A percentile compares a stretch with the other conserved stretches of the same genome.
phyloP scores from a whole-genome alignment of 2,888 invertebrate species.

The Diarsia rubi region DNA sequence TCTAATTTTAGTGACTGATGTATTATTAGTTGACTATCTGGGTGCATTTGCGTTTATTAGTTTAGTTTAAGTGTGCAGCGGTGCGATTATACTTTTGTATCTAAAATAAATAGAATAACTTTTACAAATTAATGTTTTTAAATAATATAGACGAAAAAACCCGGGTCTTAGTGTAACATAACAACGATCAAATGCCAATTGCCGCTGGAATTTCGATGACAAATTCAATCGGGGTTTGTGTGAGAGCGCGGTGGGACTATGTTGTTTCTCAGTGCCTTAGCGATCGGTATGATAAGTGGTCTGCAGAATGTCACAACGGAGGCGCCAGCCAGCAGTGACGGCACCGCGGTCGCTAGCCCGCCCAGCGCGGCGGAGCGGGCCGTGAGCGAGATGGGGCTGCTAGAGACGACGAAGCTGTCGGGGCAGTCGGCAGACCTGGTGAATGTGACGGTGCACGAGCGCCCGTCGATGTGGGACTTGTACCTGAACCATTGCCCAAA shows the following conservation, averaged over 20 bases:
- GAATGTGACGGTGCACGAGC: slow-evolving; percentile 86
- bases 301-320: slow-evolving; percentile 87
- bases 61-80: slow-evolving; percentile 64
- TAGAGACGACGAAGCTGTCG: slow-evolving; percentile 81
- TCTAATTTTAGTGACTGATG: slow-evolving; percentile 59
- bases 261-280: slow-evolving; percentile 90
- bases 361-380: slow-evolving; percentile 76
- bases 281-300: slow-evolving; percentile 87
- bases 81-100: slow-evolving; percentile 63
- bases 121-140: slow-evolving; percentile 50
- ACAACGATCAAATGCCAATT: slow-evolving; percentile 84
- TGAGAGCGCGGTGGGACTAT: slow-evolving; percentile 85
- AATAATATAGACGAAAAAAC: slow-evolving; percentile 41
- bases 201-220: slow-evolving; percentile 80
- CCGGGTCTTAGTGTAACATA: slow-evolving; percentile 71
- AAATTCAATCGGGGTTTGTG: slow-evolving; percentile 73
- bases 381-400: slow-evolving; percentile 83
- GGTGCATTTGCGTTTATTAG: slow-evolving; percentile 67
- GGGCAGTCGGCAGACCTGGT: slow-evolving; percentile 81
- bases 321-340: slow-evolving; percentile 82
- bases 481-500: slow-evolving; percentile 91
- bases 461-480: slow-evolving; percentile 88
- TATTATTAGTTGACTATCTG: slow-evolving; percentile 58
- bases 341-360: slow-evolving; percentile 80
- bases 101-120: slow-evolving; percentile 59